These are phyloP conservation scores for Pampusana beccarii DNA, from an alignment of 2,113 vertebrate species.

Conservation along the genomic window DNA sequence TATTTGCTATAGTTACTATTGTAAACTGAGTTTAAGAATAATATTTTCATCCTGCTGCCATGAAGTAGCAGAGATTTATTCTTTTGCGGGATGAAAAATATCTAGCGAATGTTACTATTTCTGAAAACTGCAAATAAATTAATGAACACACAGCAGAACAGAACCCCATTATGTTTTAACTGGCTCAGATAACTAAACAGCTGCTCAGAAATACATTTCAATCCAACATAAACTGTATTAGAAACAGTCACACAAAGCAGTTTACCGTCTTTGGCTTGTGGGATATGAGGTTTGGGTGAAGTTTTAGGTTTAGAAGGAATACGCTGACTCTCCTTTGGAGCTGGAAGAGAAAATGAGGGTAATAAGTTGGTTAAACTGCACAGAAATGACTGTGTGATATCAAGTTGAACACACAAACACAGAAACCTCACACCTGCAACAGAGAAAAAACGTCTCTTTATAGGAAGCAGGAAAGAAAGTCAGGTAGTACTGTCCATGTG, in stretches of 20 bases:
- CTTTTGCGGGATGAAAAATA: background rate
- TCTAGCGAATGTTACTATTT: background rate
- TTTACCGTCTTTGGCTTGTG: slow-evolving; percentile 75
- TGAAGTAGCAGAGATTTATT: background rate
- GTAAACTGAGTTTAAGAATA: background rate
- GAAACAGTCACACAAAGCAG: slow-evolving; percentile 34
- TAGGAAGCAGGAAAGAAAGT: background rate
- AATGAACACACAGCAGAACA: background rate
- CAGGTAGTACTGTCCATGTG: background rate
- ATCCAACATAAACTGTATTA: background rate
- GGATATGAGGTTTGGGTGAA: slow-evolving; percentile 45
- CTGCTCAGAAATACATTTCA: background rate
- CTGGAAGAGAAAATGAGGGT: slow-evolving; percentile 68
- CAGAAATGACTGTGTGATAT: background rate
- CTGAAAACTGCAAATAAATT: background rate
- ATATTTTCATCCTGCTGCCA: background rate
- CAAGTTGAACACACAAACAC: background rate
- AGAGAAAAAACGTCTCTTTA: background rate
- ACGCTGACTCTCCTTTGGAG: slow-evolving; percentile 52
- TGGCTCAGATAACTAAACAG: background rate
- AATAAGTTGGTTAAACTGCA: background rate
- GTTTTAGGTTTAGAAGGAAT: slow-evolving; percentile 63
- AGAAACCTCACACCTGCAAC: slow-evolving; percentile 26
- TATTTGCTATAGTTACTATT: background rate
- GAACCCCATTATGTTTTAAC: background rate